Conservation (phyloP, 2,113 vertebrate genomes). For the Eurystomus gularis region DNA sequence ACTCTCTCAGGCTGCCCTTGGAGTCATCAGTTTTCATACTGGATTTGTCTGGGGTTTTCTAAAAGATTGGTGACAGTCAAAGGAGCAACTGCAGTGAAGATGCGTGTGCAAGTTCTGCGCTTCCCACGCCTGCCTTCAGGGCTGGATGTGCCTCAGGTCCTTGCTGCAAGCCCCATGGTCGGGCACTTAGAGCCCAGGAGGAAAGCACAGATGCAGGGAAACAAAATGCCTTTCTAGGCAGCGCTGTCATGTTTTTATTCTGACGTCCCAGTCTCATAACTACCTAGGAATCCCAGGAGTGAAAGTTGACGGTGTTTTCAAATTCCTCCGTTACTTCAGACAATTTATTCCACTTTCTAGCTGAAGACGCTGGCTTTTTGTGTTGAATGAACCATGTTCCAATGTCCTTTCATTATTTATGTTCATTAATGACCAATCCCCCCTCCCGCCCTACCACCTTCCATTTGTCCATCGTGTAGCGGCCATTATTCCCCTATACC, state of each 20-base stretch:
- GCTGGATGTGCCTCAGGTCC: neutral
- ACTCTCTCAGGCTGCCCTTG: neutral
- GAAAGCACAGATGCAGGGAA: neutral
- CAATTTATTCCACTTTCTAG: conserved; percentile 13
- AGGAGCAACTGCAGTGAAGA: neutral
- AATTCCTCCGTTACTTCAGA: neutral
- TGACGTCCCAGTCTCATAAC: neutral
- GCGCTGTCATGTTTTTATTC: neutral
- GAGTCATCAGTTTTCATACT: neutral
- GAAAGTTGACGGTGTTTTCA: neutral
- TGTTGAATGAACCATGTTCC: conserved; percentile 20
- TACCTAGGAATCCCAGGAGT: neutral
- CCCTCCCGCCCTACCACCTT: neutral
- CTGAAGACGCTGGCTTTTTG: conserved; percentile 21
- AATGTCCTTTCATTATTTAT: conserved; percentile 22
- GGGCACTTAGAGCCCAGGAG: neutral
- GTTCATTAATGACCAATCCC: conserved; percentile 3
- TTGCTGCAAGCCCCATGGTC: neutral
- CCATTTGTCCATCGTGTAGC: neutral
- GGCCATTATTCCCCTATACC: neutral
- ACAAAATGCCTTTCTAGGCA: neutral
- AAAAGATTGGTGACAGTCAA: neutral
- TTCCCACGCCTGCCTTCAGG: neutral
- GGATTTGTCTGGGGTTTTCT: neutral
- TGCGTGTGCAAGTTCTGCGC: neutral